Percentiles rank a stretch among this genome's conserved stretches.
phyloP scores from a whole-genome alignment of 2,113 vertebrate genomes.

The Sitta europaea region DNA sequence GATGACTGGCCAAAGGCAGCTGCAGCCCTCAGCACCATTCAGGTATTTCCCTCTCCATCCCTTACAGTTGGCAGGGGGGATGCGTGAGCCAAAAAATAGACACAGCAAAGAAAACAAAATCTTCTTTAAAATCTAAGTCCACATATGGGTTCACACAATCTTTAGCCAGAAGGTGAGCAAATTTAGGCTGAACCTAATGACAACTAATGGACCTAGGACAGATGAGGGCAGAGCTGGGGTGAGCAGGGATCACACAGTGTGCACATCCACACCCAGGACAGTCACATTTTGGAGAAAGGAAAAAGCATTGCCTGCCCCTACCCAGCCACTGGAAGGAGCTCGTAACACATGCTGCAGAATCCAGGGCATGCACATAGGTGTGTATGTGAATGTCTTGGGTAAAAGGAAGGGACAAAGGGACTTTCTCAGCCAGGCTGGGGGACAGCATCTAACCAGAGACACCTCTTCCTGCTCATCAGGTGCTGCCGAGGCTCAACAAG shows the following conservation, averaged over 20 bases:
- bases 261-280: accelerated
- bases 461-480: accelerated
- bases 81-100: background rate
- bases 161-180: background rate
- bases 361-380: accelerated
- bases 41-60: background rate
- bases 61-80: background rate
- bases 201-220: background rate
- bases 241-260: background rate
- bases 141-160: accelerated
- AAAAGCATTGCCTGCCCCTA: background rate
- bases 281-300: background rate
- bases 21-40: background rate
- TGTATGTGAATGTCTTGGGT: background rate
- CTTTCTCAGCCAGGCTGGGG: background rate
- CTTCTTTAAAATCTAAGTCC: background rate
- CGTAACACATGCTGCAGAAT: background rate
- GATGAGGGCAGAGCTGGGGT: background rate
- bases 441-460: background rate
- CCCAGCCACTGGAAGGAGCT: background rate
- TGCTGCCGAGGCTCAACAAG: accelerated
- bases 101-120: background rate
- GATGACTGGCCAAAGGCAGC: background rate
- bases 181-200: background rate
- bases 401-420: background rate